Base-by-base conservation (phyloP, 2,113 vertebrate species). In the Accipiter cooperii region DNA sequence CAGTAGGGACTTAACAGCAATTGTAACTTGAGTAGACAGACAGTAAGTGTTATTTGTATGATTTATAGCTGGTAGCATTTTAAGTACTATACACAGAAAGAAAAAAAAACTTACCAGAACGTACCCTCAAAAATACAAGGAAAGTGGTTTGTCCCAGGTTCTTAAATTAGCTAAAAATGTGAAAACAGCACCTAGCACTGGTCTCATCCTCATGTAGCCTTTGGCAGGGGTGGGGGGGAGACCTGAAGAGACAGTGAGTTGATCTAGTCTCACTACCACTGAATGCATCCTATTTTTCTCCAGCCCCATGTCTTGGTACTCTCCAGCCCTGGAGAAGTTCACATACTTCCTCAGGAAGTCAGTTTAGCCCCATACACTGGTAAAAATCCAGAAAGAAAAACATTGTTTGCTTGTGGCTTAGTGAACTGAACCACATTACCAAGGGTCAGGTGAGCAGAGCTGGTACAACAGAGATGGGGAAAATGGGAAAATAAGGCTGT, bases 221-320 rank as follows among this genome's bases (percentile, higher is more conserved):
- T 4, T 9, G 26, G 14, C 20, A 3, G 7, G 25, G 51, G 25
- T 24, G 21, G 12, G 1, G 22, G 14, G 26, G 10, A 42, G 42
- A 42, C 42, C 42, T 42, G 16, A 60, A 60, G 63, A 52, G 17
- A 55, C 1, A 0, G 4, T 1, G 14, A 63, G 6, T 1, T 44
- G 36, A 44, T 69, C 10, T 64, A 7, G 14, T 63, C 47, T 38
- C 54, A 31, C 47, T 24, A 19, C 17, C 0, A 1, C 49, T 38
- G 17, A 42, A 65, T 11, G 17, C 8, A 44, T 17, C 44, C 31
- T 40, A 1, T 8, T 57, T 29, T 76, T 49, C 29, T 57, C 26
- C 63, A 76, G 47, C 13, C 57, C 28, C 40, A 26, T 11, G 40
- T 10, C 49, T 51, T 16, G 1, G 26, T 61, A 20, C 31, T 81